phyloP scores from a whole-genome alignment of 2,797 vertebrate genomes.

The Pseudochaenichthys georgianus region DNA sequence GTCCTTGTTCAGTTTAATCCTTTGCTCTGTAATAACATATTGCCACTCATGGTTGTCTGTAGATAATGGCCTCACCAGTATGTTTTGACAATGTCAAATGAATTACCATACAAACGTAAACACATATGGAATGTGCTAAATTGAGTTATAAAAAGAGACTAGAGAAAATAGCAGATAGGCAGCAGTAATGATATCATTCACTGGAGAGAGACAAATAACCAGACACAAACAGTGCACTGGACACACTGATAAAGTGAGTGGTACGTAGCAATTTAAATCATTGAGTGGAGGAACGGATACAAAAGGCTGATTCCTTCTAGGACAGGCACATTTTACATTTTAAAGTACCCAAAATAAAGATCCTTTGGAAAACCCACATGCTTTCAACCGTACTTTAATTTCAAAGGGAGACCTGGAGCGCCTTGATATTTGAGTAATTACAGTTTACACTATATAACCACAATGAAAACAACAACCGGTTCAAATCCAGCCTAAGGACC shows the following conservation, averaged over 20 bases:
- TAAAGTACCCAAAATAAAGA: not conserved
- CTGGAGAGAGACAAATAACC: not conserved
- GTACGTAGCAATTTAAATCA: conserved; percentile 3
- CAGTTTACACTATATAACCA: too few relatives aligned
- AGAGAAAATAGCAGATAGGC: not conserved
- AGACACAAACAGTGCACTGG: not conserved
- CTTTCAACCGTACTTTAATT: not conserved
- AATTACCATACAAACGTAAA: conserved; percentile 3
- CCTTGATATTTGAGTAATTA: too few relatives aligned
- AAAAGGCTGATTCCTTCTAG: not conserved
- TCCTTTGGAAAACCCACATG: not conserved
- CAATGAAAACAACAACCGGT: too few relatives aligned
- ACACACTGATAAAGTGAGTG: not conserved
- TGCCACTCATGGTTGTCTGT: not conserved
- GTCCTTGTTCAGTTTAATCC: not conserved
- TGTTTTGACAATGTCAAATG: conserved; percentile 23
- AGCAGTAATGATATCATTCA: not conserved
- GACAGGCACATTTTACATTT: conserved; percentile 2
- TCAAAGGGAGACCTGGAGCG: too few relatives aligned
- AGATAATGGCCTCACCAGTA: conserved; percentile 35
- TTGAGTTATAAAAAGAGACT: conserved; percentile 2
- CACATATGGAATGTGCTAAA: not conserved
- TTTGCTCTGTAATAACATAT: conserved; percentile 12
- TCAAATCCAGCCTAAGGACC: too few relatives aligned
- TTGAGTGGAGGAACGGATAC: not conserved